phyloP scores from a whole-genome alignment of 2,888 invertebrate genomes.

The Tipula confusa region DNA sequence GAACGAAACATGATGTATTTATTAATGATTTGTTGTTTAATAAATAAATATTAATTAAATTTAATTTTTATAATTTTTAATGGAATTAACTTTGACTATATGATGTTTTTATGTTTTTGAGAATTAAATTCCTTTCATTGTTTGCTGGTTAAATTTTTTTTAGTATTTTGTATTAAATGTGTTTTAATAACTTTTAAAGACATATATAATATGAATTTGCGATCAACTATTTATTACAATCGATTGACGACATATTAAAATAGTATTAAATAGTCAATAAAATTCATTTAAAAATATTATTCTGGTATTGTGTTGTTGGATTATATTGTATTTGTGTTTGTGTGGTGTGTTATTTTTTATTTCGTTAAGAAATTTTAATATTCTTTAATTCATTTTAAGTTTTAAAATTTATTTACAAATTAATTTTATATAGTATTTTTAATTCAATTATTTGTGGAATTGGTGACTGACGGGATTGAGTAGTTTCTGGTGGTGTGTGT shows the following conservation, averaged over 20 bases:
- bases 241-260: not conserved
- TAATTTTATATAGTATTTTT: not conserved
- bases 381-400: not conserved
- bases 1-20: not conserved
- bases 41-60: not conserved
- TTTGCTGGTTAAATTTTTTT: not conserved
- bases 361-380: not conserved
- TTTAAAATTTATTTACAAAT: not conserved
- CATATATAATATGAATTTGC: not conserved
- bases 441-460: not conserved
- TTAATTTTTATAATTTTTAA: not conserved
- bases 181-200: not conserved
- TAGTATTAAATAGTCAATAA: not conserved
- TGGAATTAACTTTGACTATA: not conserved
- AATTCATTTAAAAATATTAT: conserved; percentile 4
- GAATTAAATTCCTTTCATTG: not conserved
- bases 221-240: not conserved
- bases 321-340: not conserved
- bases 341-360: not conserved
- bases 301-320: not conserved
- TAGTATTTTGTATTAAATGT: not conserved
- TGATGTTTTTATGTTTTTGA: not conserved
- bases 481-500: not conserved
- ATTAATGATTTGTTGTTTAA: not conserved
- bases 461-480: not conserved